phyloP scores from a whole-genome alignment of 2,888 invertebrate species.

The Urechis unicinctus region DNA sequence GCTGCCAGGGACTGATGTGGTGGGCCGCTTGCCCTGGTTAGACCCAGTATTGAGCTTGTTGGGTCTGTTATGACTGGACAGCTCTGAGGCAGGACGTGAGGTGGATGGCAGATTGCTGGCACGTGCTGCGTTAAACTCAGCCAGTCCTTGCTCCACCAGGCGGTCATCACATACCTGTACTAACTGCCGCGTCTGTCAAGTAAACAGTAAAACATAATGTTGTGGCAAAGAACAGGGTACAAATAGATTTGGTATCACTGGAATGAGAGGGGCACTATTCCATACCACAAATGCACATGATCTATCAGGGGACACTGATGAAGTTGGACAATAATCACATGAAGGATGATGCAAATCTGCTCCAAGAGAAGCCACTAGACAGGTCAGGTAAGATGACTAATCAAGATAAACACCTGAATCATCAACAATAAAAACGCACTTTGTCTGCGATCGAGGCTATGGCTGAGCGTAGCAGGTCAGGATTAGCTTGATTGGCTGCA shows the following conservation, averaged over 20 bases:
- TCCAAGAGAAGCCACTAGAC: no score
- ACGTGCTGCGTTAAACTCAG: conserved; percentile 1
- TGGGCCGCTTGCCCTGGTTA: not conserved
- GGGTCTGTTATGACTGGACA: not conserved
- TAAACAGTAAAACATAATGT: not conserved
- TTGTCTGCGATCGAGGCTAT: not conserved
- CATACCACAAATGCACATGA: no score
- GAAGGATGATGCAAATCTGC: no score
- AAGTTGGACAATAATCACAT: no score
- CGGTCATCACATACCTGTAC: conserved; percentile 79
- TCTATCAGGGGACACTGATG: no score
- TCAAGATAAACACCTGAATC: not conserved
- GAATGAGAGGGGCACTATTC: no score
- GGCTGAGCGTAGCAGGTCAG: not conserved
- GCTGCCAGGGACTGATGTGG: conserved; percentile 1
- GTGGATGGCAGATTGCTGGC: not conserved
- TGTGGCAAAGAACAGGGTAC: no score
- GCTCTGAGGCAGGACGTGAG: not conserved
- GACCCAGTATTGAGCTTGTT: not conserved
- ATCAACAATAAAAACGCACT: not conserved
- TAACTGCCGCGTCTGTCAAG: conserved; percentile 63
- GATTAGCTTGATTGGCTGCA: not conserved
- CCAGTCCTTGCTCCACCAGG: conserved; percentile 75
- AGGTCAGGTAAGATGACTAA: no score
- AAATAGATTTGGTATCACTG: no score